phyloP scores from a whole-genome alignment of 2,797 vertebrate genomes.

The Acestrorhynchus altus region DNA sequence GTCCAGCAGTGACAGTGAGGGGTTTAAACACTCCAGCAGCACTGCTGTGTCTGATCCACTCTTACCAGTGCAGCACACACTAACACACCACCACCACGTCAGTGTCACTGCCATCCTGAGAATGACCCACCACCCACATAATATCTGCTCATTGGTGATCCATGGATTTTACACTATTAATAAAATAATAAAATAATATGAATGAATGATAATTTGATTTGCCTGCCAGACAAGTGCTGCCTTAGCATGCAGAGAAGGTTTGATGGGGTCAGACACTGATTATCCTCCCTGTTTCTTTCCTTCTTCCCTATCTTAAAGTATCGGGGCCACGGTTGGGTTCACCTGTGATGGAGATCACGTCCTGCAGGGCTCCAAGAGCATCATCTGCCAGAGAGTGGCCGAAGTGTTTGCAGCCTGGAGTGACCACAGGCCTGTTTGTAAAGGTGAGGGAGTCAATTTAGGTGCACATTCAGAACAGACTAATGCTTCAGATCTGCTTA shows the following conservation, averaged over 20 bases:
- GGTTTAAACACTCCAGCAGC: too few species aligned
- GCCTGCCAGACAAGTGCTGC: not conserved
- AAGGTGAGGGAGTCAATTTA: conserved; percentile 82
- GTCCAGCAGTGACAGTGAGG: too few species aligned
- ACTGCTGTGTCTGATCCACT: too few species aligned
- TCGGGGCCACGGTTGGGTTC: conserved; percentile 91
- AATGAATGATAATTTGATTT: too few species aligned
- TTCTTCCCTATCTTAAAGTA: conserved; percentile 71
- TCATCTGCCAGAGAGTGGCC: conserved; percentile 95
- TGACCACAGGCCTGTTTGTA: conserved; percentile 96
- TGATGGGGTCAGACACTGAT: not conserved
- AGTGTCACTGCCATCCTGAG: too few species aligned
- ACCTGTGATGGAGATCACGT: conserved; percentile 97
- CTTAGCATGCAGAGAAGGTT: not conserved
- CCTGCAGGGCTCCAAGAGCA: conserved; percentile 96
- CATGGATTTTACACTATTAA: too few species aligned
- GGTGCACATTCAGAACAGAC: not conserved
- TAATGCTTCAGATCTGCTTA: not conserved
- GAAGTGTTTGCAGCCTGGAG: conserved; percentile 99
- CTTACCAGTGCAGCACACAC: too few species aligned
- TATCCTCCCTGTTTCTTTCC: conserved; percentile 1
- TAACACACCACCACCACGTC: too few species aligned
- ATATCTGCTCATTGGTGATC: too few species aligned
- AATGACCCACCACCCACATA: too few species aligned
- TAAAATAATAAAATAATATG: too few species aligned